Base-by-base conservation (phyloP, 2,113 vertebrate species). In the Aphelocoma coerulescens region DNA sequence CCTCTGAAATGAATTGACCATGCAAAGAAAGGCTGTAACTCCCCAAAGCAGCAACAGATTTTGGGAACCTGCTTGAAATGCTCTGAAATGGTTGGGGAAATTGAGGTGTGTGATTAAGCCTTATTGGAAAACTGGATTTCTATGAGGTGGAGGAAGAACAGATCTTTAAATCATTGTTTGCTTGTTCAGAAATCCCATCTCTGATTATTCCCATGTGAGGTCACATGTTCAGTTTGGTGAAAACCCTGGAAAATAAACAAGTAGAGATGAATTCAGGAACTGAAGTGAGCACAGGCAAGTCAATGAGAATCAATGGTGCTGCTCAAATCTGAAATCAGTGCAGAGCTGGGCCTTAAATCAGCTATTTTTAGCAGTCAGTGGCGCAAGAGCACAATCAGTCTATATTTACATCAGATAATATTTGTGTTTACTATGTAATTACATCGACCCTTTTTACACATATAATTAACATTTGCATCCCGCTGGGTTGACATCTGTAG, bases 331-430 rank as follows among this genome's bases (percentile, higher is more conserved):
- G 37, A 85, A 95, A 35, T 51, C 65, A 49, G 43, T 44, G 37
- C 39, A 51, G 88, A 79, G 37, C 39, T 71, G 65, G 48, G 43
- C 59, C 67, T 65, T 86, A 63, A 71, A 85, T 78, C 32, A 67
- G 49, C 82, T 95, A 78, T 93, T 96, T 95, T 95, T 94, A 95
- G 77, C 89, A 92, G 84, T 55, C 46, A 84, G 57, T 35, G 58
- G 84, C 76, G 62, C 32, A 80, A 72, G 78, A 95, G 78, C 84
- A 80, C 86, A 82, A 93, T 93, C 94, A 88, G 75, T 65, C 95
- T 93, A n/a, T 95, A 96, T 94, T 96, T 96, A 91, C 71, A 89
- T 88, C 66, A 88, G 91, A 88, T 97, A 97, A 96, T 95, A 97
- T 93, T 96, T 96, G 92, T 72, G 59, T 93, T 86, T 85, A 91